Conservation (phyloP, 2,113 vertebrate genomes). For the Psittacus erithacus region DNA sequence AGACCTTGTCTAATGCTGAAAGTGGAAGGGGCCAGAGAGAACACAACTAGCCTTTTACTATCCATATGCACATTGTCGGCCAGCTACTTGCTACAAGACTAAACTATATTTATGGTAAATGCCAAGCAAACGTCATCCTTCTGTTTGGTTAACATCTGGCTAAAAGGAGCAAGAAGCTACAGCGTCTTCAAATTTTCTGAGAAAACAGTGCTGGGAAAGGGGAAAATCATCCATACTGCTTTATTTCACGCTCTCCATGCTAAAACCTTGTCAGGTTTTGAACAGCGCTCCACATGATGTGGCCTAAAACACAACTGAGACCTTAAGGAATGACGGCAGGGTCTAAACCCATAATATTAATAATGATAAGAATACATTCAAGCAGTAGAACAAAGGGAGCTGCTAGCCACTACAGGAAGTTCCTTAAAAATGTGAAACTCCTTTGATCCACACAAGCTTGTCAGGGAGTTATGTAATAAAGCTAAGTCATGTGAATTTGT, state of each 20-base stretch:
- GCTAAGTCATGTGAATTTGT: slow-evolving; percentile 54
- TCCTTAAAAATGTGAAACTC: background rate
- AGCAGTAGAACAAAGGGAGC: background rate
- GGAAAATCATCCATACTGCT: background rate
- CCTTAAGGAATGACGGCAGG: background rate
- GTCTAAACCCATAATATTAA: background rate
- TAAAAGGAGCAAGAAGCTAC: background rate
- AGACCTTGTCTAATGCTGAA: background rate
- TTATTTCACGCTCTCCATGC: rapidly evolving
- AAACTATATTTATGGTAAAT: background rate
- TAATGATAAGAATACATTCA: background rate
- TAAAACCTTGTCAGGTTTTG: background rate
- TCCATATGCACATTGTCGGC: rapidly evolving
- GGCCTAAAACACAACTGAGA: background rate
- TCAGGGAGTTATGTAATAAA: background rate
- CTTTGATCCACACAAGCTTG: slow-evolving; percentile 18
- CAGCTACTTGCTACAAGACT: background rate
- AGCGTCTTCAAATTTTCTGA: background rate
- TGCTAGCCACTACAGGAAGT: background rate
- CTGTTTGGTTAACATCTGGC: background rate
- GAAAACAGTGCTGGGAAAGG: background rate
- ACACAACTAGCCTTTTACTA: background rate
- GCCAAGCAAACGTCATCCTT: background rate
- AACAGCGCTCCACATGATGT: background rate
- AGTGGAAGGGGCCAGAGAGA: background rate